phyloP scores from a whole-genome alignment of 2,113 vertebrate species.

The Balaenoptera acutorostrata region DNA sequence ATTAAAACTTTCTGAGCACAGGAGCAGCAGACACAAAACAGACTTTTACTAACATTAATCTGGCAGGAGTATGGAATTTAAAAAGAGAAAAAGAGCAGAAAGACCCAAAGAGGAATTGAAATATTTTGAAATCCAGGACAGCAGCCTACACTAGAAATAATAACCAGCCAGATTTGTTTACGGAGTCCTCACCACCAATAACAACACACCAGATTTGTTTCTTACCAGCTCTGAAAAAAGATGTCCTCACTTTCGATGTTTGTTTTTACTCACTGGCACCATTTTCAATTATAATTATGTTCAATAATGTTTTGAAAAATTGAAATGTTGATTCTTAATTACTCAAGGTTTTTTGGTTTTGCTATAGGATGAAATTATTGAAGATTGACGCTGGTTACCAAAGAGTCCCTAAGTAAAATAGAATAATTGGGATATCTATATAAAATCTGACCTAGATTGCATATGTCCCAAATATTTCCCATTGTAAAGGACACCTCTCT shows the following conservation, averaged over 20 bases:
- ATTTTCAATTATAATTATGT: constrained; percentile 25
- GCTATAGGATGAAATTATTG: background rate
- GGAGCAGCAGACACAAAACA: background rate
- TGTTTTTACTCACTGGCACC: constrained; percentile 40
- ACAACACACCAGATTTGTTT: constrained; percentile 57
- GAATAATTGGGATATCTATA: background rate
- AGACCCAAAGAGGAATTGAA: background rate
- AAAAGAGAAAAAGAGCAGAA: constrained; percentile 2
- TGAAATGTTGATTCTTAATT: constrained; percentile 14
- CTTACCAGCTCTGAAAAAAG: constrained; percentile 35
- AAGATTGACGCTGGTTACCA: background rate
- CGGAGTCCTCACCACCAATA: background rate
- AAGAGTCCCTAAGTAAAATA: background rate
- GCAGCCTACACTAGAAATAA: constrained; percentile 20
- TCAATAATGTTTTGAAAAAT: constrained; percentile 26
- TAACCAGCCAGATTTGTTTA: constrained; percentile 55
- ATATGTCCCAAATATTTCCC: background rate
- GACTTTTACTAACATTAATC: background rate
- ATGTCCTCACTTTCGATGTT: background rate
- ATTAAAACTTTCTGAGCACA: background rate
- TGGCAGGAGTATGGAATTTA: constrained; percentile 5
- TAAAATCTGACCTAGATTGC: background rate
- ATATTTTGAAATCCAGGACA: constrained; percentile 59
- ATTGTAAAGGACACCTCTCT: background rate
- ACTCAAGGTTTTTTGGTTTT: background rate